A percentile compares a stretch with the other conserved stretches of the same genome.
Conservation (phyloP, 30 jellyfish, hydroid and myxozoan species). For the Chrysaora quinquecirrha region DNA sequence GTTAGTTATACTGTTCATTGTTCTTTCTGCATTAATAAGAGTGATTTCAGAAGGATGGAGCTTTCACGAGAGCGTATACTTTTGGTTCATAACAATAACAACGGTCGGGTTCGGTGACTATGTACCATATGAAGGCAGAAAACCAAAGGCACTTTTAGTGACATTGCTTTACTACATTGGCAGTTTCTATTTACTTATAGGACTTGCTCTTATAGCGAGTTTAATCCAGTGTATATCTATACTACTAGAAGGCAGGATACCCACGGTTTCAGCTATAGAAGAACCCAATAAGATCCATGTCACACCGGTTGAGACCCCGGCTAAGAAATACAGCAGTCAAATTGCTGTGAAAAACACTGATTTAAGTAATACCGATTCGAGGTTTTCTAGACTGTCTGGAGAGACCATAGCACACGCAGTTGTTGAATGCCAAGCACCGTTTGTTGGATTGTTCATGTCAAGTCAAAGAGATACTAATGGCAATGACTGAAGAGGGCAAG, state of each 20-base stretch:
- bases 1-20: conserved; percentile 22
- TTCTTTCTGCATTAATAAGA: conserved; percentile 33
- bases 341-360: background rate
- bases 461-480: too few species aligned
- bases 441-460: background rate
- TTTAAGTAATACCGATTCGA: background rate
- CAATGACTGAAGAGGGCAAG: too few species aligned
- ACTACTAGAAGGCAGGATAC: conserved; percentile 58
- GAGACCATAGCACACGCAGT: background rate
- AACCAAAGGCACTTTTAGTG: conserved; percentile 21
- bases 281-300: too few species aligned
- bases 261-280: conserved; percentile 24
- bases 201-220: conserved; percentile 74
- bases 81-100: conserved; percentile 66
- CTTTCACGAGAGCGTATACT: conserved; percentile 47
- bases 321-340: too few species aligned
- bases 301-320: too few species aligned
- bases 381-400: background rate
- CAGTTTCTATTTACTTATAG: conserved; percentile 55
- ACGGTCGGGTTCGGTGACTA: conserved; percentile 73
- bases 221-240: conserved; percentile 43
- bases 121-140: conserved; percentile 67
- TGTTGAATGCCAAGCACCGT: background rate
- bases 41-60: conserved; percentile 64
- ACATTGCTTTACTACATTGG: conserved; percentile 57